phyloP scores from a whole-genome alignment of 2,888 invertebrate genomes.

The Artemia sp. region DNA sequence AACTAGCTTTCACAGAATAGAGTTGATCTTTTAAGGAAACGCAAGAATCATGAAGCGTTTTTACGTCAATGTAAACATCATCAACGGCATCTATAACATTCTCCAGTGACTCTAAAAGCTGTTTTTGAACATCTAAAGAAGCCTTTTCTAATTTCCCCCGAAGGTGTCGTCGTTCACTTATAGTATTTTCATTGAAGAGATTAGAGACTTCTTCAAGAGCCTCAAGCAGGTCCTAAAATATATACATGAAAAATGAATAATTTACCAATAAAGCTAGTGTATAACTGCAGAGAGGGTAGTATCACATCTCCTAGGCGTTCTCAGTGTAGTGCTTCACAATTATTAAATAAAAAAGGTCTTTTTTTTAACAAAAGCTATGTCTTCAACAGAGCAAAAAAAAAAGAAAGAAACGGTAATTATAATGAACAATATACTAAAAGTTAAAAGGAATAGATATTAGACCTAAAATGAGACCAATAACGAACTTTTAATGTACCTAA shows the following conservation, averaged over 20 bases:
- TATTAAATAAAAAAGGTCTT: no score
- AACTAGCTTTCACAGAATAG: neutral
- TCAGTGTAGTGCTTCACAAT: no score
- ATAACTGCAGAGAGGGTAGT: no score
- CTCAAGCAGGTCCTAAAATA: neutral
- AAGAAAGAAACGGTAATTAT: no score
- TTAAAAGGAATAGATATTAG: no score
- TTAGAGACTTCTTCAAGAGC: conserved; percentile 8
- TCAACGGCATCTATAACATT: neutral
- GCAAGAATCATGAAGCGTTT: neutral
- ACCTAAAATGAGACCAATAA: no score
- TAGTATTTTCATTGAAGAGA: neutral
- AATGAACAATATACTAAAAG: no score
- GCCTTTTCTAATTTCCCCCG: conserved; percentile 7
- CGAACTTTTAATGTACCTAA: no score
- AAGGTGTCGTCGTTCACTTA: neutral
- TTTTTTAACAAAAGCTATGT: no score
- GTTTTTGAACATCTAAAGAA: neutral
- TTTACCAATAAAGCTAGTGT: neutral
- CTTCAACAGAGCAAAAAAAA: no score
- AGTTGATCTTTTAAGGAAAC: neutral
- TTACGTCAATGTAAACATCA: neutral
- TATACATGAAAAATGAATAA: neutral
- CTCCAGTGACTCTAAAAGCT: neutral
- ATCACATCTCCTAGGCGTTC: no score